Evolutionary conservation across 2,888 invertebrate species (phyloP).

Genomic region (Automeris io): DNA sequence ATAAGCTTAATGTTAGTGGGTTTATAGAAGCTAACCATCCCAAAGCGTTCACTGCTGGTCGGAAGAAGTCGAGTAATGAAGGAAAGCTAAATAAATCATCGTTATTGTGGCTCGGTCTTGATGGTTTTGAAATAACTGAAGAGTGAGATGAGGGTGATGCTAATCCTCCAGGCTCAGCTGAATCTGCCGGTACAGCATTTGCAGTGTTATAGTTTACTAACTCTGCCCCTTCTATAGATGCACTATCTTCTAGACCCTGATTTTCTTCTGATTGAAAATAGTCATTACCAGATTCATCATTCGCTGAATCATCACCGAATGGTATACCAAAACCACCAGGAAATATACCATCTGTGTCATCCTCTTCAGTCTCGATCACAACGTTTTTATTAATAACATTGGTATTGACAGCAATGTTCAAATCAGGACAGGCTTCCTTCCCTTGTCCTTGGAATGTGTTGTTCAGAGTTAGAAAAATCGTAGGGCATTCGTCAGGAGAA

Average conservation of each 20-base stretch:
- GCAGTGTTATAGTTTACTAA: conserved; percentile 54
- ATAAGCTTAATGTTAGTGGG: conserved; percentile 76
- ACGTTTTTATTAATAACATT: conserved; percentile 79
- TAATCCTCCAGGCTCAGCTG: conserved; percentile 33
- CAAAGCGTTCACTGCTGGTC: conserved; percentile 69
- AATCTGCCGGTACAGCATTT: conserved; percentile 36
- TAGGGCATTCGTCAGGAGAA: conserved; percentile 69
- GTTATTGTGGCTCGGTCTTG: conserved; percentile 45
- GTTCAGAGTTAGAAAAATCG: conserved; percentile 74
- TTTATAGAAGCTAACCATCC: conserved; percentile 74
- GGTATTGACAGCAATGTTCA: conserved; percentile 83
- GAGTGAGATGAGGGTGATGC: conserved; percentile 41
- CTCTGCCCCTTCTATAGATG: conserved; percentile 50
- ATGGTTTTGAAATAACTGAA: conserved; percentile 42
- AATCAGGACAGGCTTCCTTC: conserved; percentile 81
- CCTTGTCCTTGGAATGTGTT: conserved; percentile 74
- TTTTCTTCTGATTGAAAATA: conserved; percentile 47
- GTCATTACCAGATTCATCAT: conserved; percentile 44
- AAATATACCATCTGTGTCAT: conserved; percentile 40
- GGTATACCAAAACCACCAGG: conserved; percentile 53
- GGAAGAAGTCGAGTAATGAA: conserved; percentile 58
- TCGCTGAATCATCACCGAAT: conserved; percentile 47
- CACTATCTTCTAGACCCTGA: conserved; percentile 47
- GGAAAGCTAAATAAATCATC: conserved; percentile 71
- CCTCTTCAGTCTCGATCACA: conserved; percentile 61